These are phyloP conservation scores for Drosophila neotestacea DNA, from an alignment of 2,888 invertebrate genomes.

Conservation along the genomic window DNA sequence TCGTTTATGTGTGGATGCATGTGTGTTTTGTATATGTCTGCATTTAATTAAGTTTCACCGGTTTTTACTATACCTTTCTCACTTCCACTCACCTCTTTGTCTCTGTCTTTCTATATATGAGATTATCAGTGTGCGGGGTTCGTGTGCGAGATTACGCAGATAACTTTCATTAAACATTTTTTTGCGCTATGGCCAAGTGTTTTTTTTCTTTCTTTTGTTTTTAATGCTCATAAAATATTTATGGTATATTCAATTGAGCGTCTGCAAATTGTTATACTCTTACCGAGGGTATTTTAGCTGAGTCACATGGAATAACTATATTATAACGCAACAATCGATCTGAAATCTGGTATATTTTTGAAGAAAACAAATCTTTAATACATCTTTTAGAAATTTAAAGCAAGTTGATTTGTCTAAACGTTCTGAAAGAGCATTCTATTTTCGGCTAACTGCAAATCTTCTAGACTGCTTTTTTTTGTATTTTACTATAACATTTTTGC, in stretches of 20 bases:
- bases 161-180: slow-evolving; percentile 48
- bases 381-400: not conserved
- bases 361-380: not conserved
- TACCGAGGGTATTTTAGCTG: not conserved
- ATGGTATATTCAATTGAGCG: slow-evolving; percentile 62
- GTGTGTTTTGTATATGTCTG: slow-evolving; percentile 41
- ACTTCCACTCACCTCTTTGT: not conserved
- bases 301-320: no score
- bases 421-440: not conserved
- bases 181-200: slow-evolving; percentile 29
- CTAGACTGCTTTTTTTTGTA: not conserved
- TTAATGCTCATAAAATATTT: slow-evolving; percentile 56
- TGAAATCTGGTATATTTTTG: not conserved
- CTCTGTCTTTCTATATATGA: slow-evolving; percentile 3
- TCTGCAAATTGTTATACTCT: slow-evolving; percentile 20
- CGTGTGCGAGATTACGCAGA: slow-evolving; percentile 52
- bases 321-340: not conserved
- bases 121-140: slow-evolving; percentile 4
- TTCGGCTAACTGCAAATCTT: not conserved
- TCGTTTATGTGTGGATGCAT: not conserved
- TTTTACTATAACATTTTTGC: slow-evolving; percentile 15
- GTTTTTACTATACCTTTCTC: slow-evolving; percentile 38
- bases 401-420: not conserved
- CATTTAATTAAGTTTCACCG: slow-evolving; percentile 77
- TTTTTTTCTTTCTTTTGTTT: slow-evolving; percentile 23